Evolutionary conservation across 2,113 vertebrate species (phyloP).

Genomic region (Dendropsophus ebraccatus): DNA sequence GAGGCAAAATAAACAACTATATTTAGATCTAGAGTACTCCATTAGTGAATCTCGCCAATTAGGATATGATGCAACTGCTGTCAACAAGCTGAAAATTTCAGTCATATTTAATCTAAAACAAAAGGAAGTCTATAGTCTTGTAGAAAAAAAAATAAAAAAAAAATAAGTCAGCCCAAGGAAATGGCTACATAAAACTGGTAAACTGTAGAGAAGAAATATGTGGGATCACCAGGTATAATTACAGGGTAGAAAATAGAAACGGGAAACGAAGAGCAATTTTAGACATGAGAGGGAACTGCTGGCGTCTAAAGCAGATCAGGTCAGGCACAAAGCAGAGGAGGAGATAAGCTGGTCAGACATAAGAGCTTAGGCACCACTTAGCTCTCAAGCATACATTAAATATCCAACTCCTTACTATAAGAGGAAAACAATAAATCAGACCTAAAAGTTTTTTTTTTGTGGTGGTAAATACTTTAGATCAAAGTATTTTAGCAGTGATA

Average conservation of each 20-base stretch:
- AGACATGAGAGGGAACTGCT: neutral
- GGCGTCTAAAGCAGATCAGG: neutral
- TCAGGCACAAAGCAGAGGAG: neutral
- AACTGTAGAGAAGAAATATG: neutral
- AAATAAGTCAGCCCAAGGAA: too few relatives aligned
- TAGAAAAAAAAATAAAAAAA: neutral
- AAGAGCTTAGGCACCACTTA: too few relatives aligned
- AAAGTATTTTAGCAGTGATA: too few relatives aligned
- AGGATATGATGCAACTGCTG: slow-evolving; percentile 75
- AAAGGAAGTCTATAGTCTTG: slow-evolving; percentile 16
- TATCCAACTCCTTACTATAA: too few relatives aligned
- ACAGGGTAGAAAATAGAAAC: neutral
- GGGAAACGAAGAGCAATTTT: neutral
- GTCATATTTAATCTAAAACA: slow-evolving; percentile 57
- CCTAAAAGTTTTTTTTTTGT: too few relatives aligned
- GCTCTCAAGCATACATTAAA: too few relatives aligned
- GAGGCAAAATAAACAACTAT: slow-evolving; percentile 76
- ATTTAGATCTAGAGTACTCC: slow-evolving; percentile 71
- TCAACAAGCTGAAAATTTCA: slow-evolving; percentile 65
- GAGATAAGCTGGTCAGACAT: too few relatives aligned
- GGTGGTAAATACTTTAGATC: too few relatives aligned
- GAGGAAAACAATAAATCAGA: too few relatives aligned
- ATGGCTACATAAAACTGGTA: too few relatives aligned
- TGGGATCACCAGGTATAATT: neutral
- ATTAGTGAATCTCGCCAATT: slow-evolving; percentile 71